Conservation (phyloP, 1,140 invertebrate genomes). For the Drosophila ohnishii region DNA sequence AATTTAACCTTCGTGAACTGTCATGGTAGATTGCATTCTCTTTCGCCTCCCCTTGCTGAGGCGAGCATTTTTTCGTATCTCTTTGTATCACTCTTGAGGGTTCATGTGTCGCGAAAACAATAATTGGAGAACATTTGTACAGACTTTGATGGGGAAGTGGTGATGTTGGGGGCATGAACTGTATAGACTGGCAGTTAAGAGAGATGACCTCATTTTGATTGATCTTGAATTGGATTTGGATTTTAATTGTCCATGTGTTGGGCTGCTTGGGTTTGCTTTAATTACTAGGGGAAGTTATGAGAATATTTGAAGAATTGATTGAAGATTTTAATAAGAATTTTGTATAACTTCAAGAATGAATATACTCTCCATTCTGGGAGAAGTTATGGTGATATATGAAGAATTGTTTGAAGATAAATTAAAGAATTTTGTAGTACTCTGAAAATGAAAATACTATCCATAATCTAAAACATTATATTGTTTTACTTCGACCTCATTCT, state of each 20-base stretch:
- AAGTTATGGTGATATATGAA: neutral
- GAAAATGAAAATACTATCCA: neutral
- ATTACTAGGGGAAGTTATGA: neutral
- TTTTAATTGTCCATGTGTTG: no score
- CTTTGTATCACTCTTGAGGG: slow-evolving; percentile 45
- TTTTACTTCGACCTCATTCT: no score
- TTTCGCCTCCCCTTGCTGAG: slow-evolving; percentile 43
- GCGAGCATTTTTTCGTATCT: slow-evolving; percentile 52
- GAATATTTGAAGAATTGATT: neutral
- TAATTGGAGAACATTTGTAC: slow-evolving; percentile 43
- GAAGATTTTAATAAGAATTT: neutral
- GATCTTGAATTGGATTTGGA: slow-evolving; percentile 17
- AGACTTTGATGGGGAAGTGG: slow-evolving; percentile 3
- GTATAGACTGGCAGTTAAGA: neutral
- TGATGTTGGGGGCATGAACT: neutral
- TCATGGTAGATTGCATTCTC: slow-evolving; percentile 70
- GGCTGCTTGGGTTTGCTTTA: neutral
- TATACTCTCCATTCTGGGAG: neutral
- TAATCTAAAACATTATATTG: no score
- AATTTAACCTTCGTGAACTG: slow-evolving; percentile 78
- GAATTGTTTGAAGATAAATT: neutral
- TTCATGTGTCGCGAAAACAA: slow-evolving; percentile 57
- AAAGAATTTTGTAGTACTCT: neutral
- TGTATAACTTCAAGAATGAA: neutral
- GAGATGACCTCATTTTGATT: slow-evolving; percentile 13